Base-by-base conservation (phyloP, 1,140 invertebrate genomes). In the Microplitis demolitor region DNA sequence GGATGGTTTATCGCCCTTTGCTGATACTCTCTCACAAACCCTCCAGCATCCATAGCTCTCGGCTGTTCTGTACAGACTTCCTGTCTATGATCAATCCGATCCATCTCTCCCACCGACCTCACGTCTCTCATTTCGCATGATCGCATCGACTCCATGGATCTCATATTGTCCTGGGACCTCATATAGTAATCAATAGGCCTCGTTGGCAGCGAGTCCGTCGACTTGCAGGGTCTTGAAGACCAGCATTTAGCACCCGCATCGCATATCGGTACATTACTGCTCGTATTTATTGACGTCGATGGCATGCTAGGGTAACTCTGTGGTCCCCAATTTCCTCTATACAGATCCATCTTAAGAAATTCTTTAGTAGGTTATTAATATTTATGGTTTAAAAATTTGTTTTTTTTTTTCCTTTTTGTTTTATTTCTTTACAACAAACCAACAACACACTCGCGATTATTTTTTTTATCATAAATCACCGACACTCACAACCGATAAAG, bases 61-160 rank as follows among this genome's bases (percentile, higher is more conserved):
- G 79, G 80, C 39, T 82, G 81, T 60, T 83, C 81, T n/a, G 79
- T 83, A 33, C 82, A 78, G 24, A 83, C 78, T 50, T 62, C 70
- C 67, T 9, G 56, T 31, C 58, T 69, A 66, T 24, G 24, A 24
- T 24, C 24, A 24, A 24, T 24, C n/a, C 72, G 62, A 34, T 70
- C 72, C 54, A 76, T 73, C 58, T 79, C 79, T n/a, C 72, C 72
- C 13, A 50, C 63, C 11, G 74, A 68, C 24, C 78, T 75, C 37
- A 82, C 82, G 24, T 82, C 74, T 77, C 66, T 78, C 11, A 84
- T 84, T 72, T 86, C 84, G 68, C 80, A 79, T n/a, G 85, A 86
- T 69, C 85, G 79, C 83, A 85, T 83, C 31, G 85, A 86, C 70
- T 86, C 85, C 82, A 86, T 86, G 62, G 86, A 87, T 71, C 85